phyloP scores from a whole-genome alignment of 2,888 invertebrate genomes.

The Folsomia manolachei region DNA sequence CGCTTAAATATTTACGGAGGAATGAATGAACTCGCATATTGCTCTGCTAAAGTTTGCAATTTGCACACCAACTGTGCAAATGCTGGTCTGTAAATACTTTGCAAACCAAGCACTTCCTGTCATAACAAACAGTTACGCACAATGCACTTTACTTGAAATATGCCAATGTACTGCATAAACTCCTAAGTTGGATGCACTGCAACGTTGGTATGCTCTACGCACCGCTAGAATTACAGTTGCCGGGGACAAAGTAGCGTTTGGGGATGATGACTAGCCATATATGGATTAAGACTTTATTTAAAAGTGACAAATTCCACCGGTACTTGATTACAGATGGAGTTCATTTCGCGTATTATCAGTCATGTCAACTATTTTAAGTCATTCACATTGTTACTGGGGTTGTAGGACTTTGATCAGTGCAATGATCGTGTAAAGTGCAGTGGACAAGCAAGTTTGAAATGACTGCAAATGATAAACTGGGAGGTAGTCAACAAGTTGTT shows the following conservation, averaged over 20 bases:
- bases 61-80: too few species aligned
- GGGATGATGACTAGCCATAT: background rate
- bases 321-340: too few species aligned
- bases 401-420: background rate
- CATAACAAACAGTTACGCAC: background rate
- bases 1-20: too few species aligned
- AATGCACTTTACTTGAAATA: background rate
- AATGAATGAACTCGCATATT: too few species aligned
- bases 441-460: too few species aligned
- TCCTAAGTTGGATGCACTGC: background rate
- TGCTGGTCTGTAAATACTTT: background rate
- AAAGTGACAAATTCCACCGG: too few species aligned
- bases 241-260: background rate
- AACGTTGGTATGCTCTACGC: background rate
- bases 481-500: too few species aligned
- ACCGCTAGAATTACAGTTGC: conserved; percentile 1
- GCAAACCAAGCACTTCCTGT: background rate
- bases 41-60: too few species aligned
- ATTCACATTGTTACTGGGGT: too few species aligned
- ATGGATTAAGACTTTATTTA: background rate
- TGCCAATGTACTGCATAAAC: background rate
- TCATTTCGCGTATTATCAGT: background rate
- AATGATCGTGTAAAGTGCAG: background rate
- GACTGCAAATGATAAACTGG: too few species aligned
- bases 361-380: background rate